Evolutionary conservation across 1,140 invertebrate genomes (phyloP), one percentile per base, ranked within the genome.

Genomic region (Papilio polytes): DNA sequence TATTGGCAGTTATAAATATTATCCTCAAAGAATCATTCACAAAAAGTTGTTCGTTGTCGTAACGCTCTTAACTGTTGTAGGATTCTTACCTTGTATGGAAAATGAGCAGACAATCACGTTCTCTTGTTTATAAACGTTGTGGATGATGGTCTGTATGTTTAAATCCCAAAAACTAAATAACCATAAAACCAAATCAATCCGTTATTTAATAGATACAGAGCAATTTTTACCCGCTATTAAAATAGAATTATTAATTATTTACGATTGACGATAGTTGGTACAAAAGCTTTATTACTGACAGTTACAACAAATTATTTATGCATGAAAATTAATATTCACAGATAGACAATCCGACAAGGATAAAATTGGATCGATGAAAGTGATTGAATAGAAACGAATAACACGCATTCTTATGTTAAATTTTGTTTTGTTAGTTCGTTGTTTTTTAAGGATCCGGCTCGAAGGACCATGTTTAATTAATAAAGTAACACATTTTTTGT

Each of bases 221-320:
- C 59, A 63, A 63, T 22, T 63, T 63, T 26, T 10, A 63, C 22
- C 3, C 22, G 59, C 3, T 26, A 81, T 77, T 74, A 53, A 74
- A 81, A 84, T n/a, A 80, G 80, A 84, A 82, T 83, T 82, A 81
- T 76, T 83, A 80, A 84, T 82, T 81, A 78, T 70, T 84, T 77
- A 53, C 63, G 74, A 79, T 80, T 85, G 84, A 82, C 82, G 84
- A 81, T 84, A 87, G 81, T 36, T 53, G 13, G 80, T 46, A 80
- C 78, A 84, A 84, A 77, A 82, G 84, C 53, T 74, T 74, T 84
- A 82, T 81, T 81, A 83, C 73, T 13, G 12, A 20, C 73, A 36
- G 73, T 48, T 48, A 20, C 13, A 22, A 74, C n/a, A 74, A 41
- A 41, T 73, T 36, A 73, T 46, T 22, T 20, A 22, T 46, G 41